Conservation (phyloP, 2,113 vertebrate genomes). For the Clinocottus analis region DNA sequence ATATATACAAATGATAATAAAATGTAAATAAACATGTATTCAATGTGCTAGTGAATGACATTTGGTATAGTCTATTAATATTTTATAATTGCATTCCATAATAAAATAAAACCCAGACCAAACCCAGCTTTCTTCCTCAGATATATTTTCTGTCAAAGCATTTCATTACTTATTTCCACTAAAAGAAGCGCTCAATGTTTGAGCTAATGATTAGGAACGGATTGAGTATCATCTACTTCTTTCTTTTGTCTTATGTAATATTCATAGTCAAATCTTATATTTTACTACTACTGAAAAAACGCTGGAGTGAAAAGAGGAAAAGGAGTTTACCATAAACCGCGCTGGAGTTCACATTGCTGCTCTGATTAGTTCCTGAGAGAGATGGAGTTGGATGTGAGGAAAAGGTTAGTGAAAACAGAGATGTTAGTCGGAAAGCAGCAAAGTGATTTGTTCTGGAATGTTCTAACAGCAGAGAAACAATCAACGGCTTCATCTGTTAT, state of each 20-base stretch:
- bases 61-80: not conserved
- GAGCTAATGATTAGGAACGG: not conserved
- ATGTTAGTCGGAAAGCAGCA: not conserved
- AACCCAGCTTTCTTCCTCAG: not conserved
- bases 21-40: not conserved
- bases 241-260: not conserved
- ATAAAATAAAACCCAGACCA: not conserved
- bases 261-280: not conserved
- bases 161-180: not conserved
- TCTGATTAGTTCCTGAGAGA: slow-evolving; percentile 53
- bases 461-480: slow-evolving; percentile 5
- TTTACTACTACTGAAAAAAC: not conserved
- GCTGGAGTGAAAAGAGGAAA: not conserved
- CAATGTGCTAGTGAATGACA: not conserved
- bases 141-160: not conserved
- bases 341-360: not conserved
- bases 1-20: no score
- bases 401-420: slow-evolving; percentile 41
- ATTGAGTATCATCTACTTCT: not conserved
- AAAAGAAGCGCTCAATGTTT: not conserved
- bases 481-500: not conserved
- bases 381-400: slow-evolving; percentile 7
- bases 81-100: not conserved
- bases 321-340: slow-evolving; percentile 49
- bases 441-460: not conserved